Evolutionary conservation across 1,140 invertebrate genomes (phyloP).

Genomic region (Oedothorax gibbosus): DNA sequence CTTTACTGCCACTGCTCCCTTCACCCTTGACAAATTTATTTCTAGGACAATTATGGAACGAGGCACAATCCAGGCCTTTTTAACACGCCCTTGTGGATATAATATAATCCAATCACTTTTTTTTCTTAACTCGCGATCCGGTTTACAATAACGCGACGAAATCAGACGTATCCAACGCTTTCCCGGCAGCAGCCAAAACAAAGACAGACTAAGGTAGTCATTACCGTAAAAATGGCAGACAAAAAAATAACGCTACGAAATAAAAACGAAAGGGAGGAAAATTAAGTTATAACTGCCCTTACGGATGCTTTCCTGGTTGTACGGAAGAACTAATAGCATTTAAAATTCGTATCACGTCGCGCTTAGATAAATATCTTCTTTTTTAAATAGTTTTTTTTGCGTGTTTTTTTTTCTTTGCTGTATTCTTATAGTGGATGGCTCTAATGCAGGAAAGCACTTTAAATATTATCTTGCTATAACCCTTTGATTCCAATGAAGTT

Average conservation of each 20-base stretch:
- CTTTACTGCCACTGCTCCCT: conserved; percentile 1
- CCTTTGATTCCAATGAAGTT: conserved; percentile 47
- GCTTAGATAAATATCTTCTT: conserved; percentile 54
- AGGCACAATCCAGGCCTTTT: conserved; percentile 28
- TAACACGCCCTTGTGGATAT: background rate
- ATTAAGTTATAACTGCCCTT: conserved; percentile 59
- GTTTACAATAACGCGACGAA: conserved; percentile 43
- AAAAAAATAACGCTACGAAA: conserved; percentile 29
- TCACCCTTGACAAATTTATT: conserved; percentile 14
- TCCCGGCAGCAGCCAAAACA: conserved; percentile 22
- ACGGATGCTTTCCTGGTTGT: conserved; percentile 47
- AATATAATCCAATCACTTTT: conserved; percentile 33
- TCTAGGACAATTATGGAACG: conserved; percentile 37
- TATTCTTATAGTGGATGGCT: conserved; percentile 9
- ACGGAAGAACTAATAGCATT: conserved; percentile 58
- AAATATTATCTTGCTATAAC: conserved; percentile 46
- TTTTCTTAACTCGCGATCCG: conserved; percentile 15
- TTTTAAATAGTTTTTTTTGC: conserved; percentile 20
- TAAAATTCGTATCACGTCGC: conserved; percentile 56
- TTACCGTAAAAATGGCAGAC: conserved; percentile 3
- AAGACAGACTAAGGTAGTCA: conserved; percentile 52
- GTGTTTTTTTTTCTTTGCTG: conserved; percentile 9
- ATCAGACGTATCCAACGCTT: conserved; percentile 34
- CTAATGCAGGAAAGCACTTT: conserved; percentile 36
- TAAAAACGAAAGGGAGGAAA: conserved; percentile 34